Evolutionary conservation across 2,797 vertebrate species (phyloP).

Genomic region (Pipistrellus nathusii): DNA sequence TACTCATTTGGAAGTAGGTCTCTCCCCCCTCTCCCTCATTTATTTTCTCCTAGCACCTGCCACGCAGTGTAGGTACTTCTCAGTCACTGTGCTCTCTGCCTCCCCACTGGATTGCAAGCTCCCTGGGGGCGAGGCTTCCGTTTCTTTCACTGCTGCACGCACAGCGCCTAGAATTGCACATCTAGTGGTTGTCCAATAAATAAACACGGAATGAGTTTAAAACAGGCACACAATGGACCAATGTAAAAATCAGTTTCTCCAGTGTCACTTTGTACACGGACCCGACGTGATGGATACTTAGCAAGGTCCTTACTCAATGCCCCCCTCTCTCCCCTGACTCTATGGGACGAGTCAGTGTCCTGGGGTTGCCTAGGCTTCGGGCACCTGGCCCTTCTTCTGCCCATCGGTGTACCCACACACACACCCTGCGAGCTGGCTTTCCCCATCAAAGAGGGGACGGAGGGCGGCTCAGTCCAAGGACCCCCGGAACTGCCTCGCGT

Average conservation of each 20-base stretch:
- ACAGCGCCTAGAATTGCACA: background rate
- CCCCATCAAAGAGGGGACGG: background rate
- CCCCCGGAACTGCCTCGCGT: conserved; percentile 90
- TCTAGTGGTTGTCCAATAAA: background rate
- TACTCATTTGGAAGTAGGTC: background rate
- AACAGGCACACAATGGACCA: background rate
- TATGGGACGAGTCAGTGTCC: background rate
- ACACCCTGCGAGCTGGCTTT: background rate
- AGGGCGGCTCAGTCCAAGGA: conserved; percentile 86
- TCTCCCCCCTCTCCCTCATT: background rate
- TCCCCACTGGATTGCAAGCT: background rate
- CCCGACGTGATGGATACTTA: background rate
- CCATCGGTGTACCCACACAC: accelerated
- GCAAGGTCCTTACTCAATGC: background rate
- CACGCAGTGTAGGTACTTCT: background rate
- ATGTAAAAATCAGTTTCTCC: background rate
- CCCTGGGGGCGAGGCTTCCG: background rate
- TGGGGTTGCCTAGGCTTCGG: background rate
- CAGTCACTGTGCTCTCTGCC: background rate
- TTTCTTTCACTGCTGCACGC: background rate
- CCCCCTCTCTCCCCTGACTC: background rate
- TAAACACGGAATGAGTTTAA: conserved; percentile 5
- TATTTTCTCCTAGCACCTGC: background rate
- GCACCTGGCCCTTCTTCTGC: too few relatives aligned
- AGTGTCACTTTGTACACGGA: background rate